Evolutionary conservation across 1,140 invertebrate genomes (phyloP).

Genomic region (Halyomorpha halys): DNA sequence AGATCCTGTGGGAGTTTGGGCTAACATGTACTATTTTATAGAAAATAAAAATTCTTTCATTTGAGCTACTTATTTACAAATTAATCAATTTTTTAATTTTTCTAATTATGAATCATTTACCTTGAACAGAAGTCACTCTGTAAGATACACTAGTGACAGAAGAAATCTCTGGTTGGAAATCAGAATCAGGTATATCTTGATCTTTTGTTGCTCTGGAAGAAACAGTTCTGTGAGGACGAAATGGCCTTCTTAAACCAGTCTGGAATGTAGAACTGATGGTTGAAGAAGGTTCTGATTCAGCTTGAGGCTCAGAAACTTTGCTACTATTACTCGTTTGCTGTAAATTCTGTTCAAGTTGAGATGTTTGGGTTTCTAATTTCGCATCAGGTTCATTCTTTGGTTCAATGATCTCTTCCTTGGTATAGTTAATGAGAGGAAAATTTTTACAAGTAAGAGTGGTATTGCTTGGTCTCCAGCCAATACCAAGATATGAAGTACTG

Average conservation of each 20-base stretch:
- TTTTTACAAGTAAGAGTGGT: constrained; percentile 62
- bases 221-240: constrained; percentile 21
- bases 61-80: too few relatives aligned
- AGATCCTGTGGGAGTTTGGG: too few relatives aligned
- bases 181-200: constrained; percentile 18
- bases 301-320: too few relatives aligned
- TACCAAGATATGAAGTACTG: constrained; percentile 70
- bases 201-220: constrained; percentile 27
- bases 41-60: too few relatives aligned
- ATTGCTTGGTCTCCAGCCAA: constrained; percentile 68
- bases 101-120: constrained; percentile 32
- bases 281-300: neutral
- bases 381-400: neutral
- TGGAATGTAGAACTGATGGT: constrained; percentile 9
- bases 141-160: constrained; percentile 63
- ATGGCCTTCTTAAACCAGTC: constrained; percentile 2
- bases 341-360: too few relatives aligned
- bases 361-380: neutral
- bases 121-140: constrained; percentile 52
- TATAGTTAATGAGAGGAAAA: constrained; percentile 44
- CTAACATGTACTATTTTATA: too few relatives aligned
- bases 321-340: too few relatives aligned
- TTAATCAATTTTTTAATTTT: too few relatives aligned
- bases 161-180: constrained; percentile 41
- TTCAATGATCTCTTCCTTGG: neutral